phyloP scores from a whole-genome alignment of 2,113 vertebrate genomes.

The Oryzias curvinotus region DNA sequence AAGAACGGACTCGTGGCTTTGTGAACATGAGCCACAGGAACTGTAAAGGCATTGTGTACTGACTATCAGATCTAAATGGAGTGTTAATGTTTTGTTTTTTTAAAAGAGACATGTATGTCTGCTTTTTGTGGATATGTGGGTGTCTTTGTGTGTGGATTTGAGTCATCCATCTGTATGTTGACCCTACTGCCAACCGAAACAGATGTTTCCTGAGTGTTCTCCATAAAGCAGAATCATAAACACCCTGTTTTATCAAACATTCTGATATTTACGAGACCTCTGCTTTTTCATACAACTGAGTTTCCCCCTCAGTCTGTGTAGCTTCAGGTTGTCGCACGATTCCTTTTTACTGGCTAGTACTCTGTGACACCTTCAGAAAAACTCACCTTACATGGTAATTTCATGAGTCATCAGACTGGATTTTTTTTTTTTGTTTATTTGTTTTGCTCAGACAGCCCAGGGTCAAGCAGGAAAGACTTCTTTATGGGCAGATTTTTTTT shows the following conservation, averaged over 20 bases:
- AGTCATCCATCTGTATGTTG: conserved; percentile 13
- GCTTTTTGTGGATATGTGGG: background rate
- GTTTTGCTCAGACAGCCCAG: conserved; percentile 6
- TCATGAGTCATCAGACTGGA: background rate
- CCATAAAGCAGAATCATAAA: conserved; percentile 32
- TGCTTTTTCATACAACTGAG: conserved; percentile 5
- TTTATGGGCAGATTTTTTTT: background rate
- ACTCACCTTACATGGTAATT: conserved; percentile 19
- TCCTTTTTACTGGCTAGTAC: conserved; percentile 27
- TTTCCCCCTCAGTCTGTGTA: conserved; percentile 24
- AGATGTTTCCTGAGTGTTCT: conserved; percentile 32
- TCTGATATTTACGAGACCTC: conserved; percentile 33
- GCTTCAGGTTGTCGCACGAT: conserved; percentile 35
- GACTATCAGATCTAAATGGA: no score
- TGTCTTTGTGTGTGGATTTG: background rate
- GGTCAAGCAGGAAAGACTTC: conserved; percentile 18
- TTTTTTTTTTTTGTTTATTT: background rate
- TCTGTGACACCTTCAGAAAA: conserved; percentile 4
- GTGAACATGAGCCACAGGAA: no score
- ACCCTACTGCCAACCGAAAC: conserved; percentile 4
- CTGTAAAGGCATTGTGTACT: no score
- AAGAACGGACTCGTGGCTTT: no score
- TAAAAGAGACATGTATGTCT: conserved; percentile 12
- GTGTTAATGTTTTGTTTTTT: background rate
- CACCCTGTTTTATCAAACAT: conserved; percentile 7